Conservation (phyloP, 2,113 vertebrate genomes). For the Felis catus region F.catus_Fca126_mat1.0 CM031421.1:95870001-95870500, state of each 20-base stretch:
- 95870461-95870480: not conserved
- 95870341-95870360: not conserved
- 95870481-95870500: not conserved
- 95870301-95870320: not conserved
- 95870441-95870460: not conserved
- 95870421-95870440: not conserved
- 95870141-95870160: not conserved
- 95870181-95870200: not conserved
- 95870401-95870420: not conserved
- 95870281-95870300: not conserved
- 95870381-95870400: not conserved
- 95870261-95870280: not conserved
- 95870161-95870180: not conserved
- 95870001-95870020: not conserved
- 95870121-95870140: not conserved
- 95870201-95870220: not conserved
- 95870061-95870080: fast-evolving
- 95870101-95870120: not conserved
- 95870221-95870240: not conserved
- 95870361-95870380: not conserved
- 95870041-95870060: not conserved
- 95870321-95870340: not conserved
- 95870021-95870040: not conserved
- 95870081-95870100: not conserved
- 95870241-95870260: not conserved